phyloP scores from a whole-genome alignment of 2,797 vertebrate species.

The Lepilemur ruficaudatus region DNA sequence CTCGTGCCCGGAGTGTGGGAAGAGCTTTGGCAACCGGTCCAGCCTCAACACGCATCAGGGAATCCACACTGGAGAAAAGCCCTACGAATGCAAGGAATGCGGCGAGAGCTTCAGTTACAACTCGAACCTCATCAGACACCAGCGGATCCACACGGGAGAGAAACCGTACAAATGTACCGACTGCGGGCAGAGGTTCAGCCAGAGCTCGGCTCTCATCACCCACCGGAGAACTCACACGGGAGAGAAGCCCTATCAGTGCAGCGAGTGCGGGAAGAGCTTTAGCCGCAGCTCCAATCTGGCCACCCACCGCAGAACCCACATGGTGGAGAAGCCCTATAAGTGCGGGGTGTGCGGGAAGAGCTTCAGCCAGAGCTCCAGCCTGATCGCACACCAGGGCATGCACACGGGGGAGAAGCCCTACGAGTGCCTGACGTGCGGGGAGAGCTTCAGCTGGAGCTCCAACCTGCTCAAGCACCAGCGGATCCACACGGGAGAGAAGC shows the following conservation, averaged over 20 bases:
- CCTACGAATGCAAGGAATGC: conserved; percentile 70
- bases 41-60: conserved; percentile 76
- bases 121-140: conserved; percentile 77
- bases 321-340: conserved; percentile 76
- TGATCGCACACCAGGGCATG: conserved; percentile 68
- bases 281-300: conserved; percentile 79
- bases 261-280: conserved; percentile 74
- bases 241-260: conserved; percentile 74
- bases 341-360: conserved; percentile 70
- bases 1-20: conserved; percentile 63
- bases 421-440: conserved; percentile 69
- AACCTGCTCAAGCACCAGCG: conserved; percentile 78
- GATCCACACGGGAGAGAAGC: conserved; percentile 69
- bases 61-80: conserved; percentile 73
- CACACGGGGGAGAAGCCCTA: conserved; percentile 78
- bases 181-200: conserved; percentile 75
- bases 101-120: conserved; percentile 75
- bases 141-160: conserved; percentile 74
- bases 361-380: conserved; percentile 78
- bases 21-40: conserved; percentile 76
- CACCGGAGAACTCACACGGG: conserved; percentile 76
- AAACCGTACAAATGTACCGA: conserved; percentile 62
- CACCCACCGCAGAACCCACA: conserved; percentile 73
- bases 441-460: conserved; percentile 80
- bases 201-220: conserved; percentile 76